Percentiles rank a stretch among this genome's conserved stretches.
Conservation (phyloP, 2,888 invertebrate genomes). For the Scaptomyza tumidula region DNA sequence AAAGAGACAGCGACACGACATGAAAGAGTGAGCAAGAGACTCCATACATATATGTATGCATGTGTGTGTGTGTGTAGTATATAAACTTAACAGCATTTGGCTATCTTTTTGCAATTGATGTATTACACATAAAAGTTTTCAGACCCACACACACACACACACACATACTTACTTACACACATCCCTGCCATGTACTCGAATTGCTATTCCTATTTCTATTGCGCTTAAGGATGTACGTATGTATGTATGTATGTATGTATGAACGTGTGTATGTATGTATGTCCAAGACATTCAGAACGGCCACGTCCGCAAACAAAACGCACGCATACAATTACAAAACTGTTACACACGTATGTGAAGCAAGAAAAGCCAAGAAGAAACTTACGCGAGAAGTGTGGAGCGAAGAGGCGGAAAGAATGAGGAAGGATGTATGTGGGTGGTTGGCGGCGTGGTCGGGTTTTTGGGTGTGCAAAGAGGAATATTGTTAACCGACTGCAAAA, state of each 20-base stretch:
- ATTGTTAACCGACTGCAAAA: constrained; percentile 82
- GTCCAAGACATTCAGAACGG: constrained; percentile 67
- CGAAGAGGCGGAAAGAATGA: constrained; percentile 1
- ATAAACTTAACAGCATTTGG: constrained; percentile 81
- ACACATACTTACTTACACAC: constrained; percentile 25
- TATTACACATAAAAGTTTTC: constrained; percentile 82
- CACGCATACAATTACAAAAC: constrained; percentile 77
- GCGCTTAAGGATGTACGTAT: constrained; percentile 30
- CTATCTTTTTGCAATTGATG: constrained; percentile 84
- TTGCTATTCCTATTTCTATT: constrained; percentile 59
- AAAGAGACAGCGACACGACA: constrained; percentile 7
- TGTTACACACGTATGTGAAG: constrained; percentile 60
- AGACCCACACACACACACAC: constrained; percentile 37
- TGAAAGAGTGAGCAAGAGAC: neutral
- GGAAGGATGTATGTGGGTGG: too few species aligned
- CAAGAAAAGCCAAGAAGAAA: constrained; percentile 38
- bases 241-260: constrained; percentile 27
- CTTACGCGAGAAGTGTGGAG: constrained; percentile 3
- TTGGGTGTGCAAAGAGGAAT: constrained; percentile 66
- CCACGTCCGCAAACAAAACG: constrained; percentile 81
- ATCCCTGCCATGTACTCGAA: constrained; percentile 67
- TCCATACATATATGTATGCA: neutral
- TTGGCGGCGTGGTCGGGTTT: neutral
- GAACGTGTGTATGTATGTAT: constrained; percentile 31
- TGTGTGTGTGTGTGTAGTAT: constrained; percentile 63